phyloP scores from a whole-genome alignment of 2,888 invertebrate genomes.

The Pardosa pseudoannulata region DNA sequence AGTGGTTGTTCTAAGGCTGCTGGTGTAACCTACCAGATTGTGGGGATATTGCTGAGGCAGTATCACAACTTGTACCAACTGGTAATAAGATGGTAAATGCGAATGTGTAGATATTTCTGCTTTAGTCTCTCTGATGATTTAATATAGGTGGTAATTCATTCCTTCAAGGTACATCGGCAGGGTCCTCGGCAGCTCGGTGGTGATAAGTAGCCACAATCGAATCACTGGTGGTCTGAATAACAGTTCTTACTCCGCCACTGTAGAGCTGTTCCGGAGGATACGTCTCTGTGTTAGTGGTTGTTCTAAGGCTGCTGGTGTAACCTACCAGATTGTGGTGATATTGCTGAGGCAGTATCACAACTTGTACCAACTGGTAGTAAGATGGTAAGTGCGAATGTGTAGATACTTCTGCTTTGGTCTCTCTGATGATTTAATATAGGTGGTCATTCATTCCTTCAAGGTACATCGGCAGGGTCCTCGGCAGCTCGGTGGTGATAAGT shows the following conservation, averaged over 20 bases:
- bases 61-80: no score
- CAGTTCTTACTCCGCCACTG: slow-evolving; percentile 45
- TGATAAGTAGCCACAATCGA: slow-evolving; percentile 42
- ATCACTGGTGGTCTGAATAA: slow-evolving; percentile 23
- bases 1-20: slow-evolving; percentile 22
- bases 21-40: slow-evolving; percentile 23
- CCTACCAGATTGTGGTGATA: slow-evolving; percentile 38
- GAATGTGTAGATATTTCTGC: slow-evolving; percentile 88
- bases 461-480: slow-evolving; percentile 74
- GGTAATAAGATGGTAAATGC: slow-evolving; percentile 70
- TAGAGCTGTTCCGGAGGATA: slow-evolving; percentile 63
- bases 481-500: slow-evolving; percentile 61
- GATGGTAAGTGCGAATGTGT: slow-evolving; percentile 78
- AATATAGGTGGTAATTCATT: slow-evolving; percentile 64
- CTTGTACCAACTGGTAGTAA: no score
- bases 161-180: slow-evolving; percentile 73
- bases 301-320: no score
- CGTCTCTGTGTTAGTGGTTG: no score
- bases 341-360: no score
- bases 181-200: slow-evolving; percentile 71
- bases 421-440: slow-evolving; percentile 73
- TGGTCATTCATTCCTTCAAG: slow-evolving; percentile 64
- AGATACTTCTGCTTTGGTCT: slow-evolving; percentile 88
- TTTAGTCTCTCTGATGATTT: slow-evolving; percentile 78
- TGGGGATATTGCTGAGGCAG: slow-evolving; percentile 63